Percentiles rank a stretch among this genome's conserved stretches.
Evolutionary conservation across 2,113 vertebrate genomes (phyloP).

Genomic region (Galbula dea): DNA sequence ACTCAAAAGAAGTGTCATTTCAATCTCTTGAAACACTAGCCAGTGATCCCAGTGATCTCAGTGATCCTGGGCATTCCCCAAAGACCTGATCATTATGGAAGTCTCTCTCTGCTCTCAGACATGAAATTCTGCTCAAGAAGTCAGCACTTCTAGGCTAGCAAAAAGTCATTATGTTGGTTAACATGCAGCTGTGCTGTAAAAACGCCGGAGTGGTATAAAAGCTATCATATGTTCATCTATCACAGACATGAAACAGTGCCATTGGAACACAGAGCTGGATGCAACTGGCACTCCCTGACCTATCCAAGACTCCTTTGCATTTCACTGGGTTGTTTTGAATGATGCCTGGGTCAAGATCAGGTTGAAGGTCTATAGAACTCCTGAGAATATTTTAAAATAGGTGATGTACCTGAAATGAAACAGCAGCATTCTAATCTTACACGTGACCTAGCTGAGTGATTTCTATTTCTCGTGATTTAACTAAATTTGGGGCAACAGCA

Average conservation of each 20-base stretch:
- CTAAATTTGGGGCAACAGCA: constrained; percentile 19
- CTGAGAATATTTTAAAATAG: not conserved
- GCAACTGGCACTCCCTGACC: not conserved
- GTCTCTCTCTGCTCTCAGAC: not conserved
- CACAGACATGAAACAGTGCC: not conserved
- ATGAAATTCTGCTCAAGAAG: not conserved
- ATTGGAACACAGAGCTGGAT: not conserved
- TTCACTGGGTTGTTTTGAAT: not conserved
- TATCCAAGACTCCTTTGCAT: not conserved
- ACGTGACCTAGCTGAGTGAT: not conserved
- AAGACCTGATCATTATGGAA: not conserved
- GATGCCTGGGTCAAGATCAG: not conserved
- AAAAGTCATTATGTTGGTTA: not conserved
- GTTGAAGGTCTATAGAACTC: not conserved
- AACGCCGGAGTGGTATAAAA: not conserved
- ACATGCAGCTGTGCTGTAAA: not conserved
- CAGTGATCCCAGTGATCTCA: not conserved
- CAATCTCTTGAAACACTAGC: not conserved
- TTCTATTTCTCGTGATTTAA: not conserved
- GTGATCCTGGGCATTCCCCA: not conserved
- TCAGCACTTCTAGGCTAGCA: not conserved
- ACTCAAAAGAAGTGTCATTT: not conserved
- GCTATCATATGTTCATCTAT: not conserved
- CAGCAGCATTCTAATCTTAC: not conserved
- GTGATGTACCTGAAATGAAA: not conserved